Percentiles rank a stretch among this genome's conserved stretches.
Evolutionary conservation across 2,113 vertebrate species (phyloP).

Genomic region (Lynx canadensis): DNA sequence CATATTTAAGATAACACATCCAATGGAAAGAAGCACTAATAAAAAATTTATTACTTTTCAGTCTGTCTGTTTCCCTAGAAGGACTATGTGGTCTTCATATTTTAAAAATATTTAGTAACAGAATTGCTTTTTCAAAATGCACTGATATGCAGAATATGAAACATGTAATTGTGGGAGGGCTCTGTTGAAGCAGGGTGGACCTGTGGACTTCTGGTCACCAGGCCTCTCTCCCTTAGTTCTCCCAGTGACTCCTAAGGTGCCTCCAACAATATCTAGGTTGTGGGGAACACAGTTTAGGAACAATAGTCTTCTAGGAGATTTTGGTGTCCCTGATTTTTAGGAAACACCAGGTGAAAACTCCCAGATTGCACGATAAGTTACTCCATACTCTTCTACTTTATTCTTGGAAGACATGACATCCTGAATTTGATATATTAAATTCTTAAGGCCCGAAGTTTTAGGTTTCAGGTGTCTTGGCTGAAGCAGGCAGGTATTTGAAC

Average conservation of each 20-base stretch:
- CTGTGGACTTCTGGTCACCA: not conserved
- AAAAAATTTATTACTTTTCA: not conserved
- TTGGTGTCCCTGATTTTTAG: not conserved
- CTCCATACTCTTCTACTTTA: not conserved
- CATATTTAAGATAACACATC: conserved; percentile 20
- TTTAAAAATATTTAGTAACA: not conserved
- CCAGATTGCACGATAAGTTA: not conserved
- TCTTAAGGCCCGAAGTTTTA: not conserved
- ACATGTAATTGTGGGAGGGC: not conserved
- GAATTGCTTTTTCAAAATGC: conserved; percentile 13
- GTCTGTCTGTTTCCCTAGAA: not conserved
- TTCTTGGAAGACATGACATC: not conserved
- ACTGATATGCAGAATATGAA: not conserved
- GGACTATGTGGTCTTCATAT: not conserved
- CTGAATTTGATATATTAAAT: conserved; percentile 9
- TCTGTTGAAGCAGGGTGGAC: not conserved
- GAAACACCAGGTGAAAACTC: not conserved
- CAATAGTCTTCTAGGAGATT: not conserved
- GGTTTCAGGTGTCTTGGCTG: conserved; percentile 28
- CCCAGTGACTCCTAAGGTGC: not conserved
- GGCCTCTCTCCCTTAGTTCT: not conserved
- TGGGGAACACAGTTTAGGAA: not conserved
- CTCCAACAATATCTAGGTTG: not conserved
- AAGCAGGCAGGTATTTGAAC: conserved; percentile 28
- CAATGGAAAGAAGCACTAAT: conserved; percentile 31